Base-by-base conservation (phyloP, 1,140 invertebrate genomes). In the Pseudobourletiella spinata region DNA sequence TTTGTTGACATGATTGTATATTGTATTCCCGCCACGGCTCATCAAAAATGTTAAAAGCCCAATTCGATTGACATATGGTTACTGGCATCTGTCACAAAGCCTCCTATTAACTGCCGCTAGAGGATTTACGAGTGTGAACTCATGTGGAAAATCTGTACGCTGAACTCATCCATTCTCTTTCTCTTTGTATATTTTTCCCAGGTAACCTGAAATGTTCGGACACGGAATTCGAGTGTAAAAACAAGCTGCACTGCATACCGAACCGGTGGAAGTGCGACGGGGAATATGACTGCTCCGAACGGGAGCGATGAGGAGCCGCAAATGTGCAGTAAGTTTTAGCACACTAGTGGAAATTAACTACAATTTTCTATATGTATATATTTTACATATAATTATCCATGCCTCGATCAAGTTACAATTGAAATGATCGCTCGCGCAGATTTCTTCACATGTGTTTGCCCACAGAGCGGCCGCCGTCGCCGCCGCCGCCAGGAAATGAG, bases 201-300 rank as follows among this genome's bases (percentile, higher is more conserved):
- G 84, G 79, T 63, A 77, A 76, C 43, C 74, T 76, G 68, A 78
- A 76, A 29, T 88, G 86, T 72, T 82, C 80, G 4, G 72, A 79
- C 2, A 76, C 78, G 8, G 84, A 88, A 72, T 88, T 88, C 74
- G 77, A 78, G 63, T 88, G 86, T 75, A 78, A 73, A 57, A 84
- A 84, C 50, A 86, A 86, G 18, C 57, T 63, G 42, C 80, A 82
- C 61, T 95, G 91, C 73, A 89, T 94, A 67, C 86, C 87, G 0
- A 24, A 25, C 46, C 43, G 82, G 68, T 91, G 89, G 84, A 79
- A 81, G 50, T 88, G 86, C 69, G 87, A 89, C 73, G 81, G 79
- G 8, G 57, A 64, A 25, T 16, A 29, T 25, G 88, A 90, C 73
- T 91, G 88, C 71, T 72, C 77, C n/a, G 15, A 87, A 90, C 73